These are phyloP conservation scores for Oscheius myriophilus DNA, from an alignment of 2,888 invertebrate genomes.

Conservation along the genomic window DNA sequence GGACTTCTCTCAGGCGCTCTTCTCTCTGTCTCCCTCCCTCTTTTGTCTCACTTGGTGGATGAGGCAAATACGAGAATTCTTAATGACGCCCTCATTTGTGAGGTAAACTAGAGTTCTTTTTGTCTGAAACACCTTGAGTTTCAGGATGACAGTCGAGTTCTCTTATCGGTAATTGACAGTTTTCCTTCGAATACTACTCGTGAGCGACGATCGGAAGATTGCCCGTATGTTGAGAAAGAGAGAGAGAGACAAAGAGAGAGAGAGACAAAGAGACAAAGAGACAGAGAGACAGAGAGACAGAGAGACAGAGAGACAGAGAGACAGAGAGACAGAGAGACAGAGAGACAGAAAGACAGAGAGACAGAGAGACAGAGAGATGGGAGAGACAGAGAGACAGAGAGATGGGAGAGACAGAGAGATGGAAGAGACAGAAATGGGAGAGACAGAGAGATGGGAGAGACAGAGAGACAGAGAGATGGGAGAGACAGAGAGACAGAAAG, in stretches of 20 bases:
- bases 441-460: no score
- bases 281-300: slow-evolving; percentile 2
- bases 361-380: background rate
- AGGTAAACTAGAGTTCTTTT: background rate
- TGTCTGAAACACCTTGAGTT: background rate
- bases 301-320: slow-evolving; percentile 11
- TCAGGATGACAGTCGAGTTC: slow-evolving; percentile 9
- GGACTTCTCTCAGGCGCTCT: slow-evolving; percentile 8
- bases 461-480: no score
- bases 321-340: slow-evolving; percentile 23
- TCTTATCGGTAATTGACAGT: slow-evolving; percentile 7
- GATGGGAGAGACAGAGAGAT: no score
- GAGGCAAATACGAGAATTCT: background rate
- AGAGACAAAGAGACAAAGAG: slow-evolving; percentile 7
- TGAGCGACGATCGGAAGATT: background rate
- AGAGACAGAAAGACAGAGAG: slow-evolving; percentile 20
- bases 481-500: no score
- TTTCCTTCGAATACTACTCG: slow-evolving; percentile 6
- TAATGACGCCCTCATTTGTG: slow-evolving; percentile 8
- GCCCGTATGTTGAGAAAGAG: slow-evolving; percentile 1
- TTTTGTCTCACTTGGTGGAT: background rate
- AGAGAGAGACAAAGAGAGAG: background rate
- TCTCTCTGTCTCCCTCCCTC: slow-evolving; percentile 9
- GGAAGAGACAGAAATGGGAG: no score
- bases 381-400: background rate